A percentile compares a stretch with the other conserved stretches of the same genome.
Evolutionary conservation across 2,113 vertebrate genomes (phyloP).

Genomic region (Etheostoma cragini): DNA sequence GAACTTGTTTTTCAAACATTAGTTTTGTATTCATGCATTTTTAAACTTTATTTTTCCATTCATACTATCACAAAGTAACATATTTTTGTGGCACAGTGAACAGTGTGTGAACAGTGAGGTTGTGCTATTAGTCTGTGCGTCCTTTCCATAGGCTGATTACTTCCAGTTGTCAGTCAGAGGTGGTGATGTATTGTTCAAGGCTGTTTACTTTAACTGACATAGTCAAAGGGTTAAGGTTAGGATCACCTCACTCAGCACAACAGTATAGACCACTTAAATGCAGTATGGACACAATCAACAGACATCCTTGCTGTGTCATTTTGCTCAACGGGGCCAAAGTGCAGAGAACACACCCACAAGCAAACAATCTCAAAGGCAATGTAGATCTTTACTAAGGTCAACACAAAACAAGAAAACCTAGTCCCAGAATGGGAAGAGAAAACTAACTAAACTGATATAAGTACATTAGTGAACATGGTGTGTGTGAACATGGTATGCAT

Average conservation of each 20-base stretch:
- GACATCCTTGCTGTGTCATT: not conserved
- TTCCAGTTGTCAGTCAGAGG: constrained; percentile 1
- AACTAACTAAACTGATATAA: too few relatives aligned
- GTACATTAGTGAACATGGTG: too few relatives aligned
- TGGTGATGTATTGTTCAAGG: constrained; percentile 1
- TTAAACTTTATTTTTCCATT: not conserved
- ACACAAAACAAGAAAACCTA: too few relatives aligned
- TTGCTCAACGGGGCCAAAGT: not conserved
- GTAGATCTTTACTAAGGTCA: not conserved
- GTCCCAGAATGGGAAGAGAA: not conserved
- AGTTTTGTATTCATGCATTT: not conserved
- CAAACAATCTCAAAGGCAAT: not conserved
- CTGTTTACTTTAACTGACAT: not conserved
- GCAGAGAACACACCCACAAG: not conserved
- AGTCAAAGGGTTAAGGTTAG: not conserved
- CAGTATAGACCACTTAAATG: not conserved
- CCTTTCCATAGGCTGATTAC: not conserved
- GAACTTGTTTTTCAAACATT: not conserved
- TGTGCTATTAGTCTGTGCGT: not conserved
- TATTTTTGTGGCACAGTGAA: too few relatives aligned
- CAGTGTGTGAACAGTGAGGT: too few relatives aligned
- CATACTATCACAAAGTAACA: not conserved
- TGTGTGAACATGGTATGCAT: too few relatives aligned
- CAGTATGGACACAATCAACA: not conserved
- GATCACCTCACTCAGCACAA: not conserved